Evolutionary conservation across 2,888 invertebrate species (phyloP).

Genomic region (Tipula unca): DNA sequence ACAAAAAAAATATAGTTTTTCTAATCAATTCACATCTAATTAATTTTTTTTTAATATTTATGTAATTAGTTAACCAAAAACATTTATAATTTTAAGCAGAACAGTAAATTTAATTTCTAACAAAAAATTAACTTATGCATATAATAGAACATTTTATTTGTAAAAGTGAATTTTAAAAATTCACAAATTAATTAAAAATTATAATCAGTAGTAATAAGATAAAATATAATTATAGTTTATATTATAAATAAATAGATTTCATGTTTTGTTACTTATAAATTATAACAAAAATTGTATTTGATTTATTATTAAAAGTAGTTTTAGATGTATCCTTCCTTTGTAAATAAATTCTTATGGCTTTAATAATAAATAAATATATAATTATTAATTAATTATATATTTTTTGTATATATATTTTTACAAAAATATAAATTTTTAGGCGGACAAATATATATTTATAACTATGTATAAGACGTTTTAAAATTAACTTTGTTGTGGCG

Average conservation of each 20-base stretch:
- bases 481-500: neutral
- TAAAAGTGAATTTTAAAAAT: neutral
- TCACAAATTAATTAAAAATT: neutral
- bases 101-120: neutral
- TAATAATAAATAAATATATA: neutral
- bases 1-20: neutral
- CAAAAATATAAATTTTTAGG: neutral
- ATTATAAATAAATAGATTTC: neutral
- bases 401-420: neutral
- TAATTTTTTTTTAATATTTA: neutral
- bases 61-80: neutral
- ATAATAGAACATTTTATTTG: neutral
- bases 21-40: neutral
- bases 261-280: neutral
- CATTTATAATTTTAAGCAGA: neutral
- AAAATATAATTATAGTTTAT: neutral
- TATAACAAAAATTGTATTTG: neutral
- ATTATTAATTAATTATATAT: neutral
- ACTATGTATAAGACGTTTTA: neutral
- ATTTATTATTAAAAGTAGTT: neutral
- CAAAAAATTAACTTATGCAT: too few relatives aligned
- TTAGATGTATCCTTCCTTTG: neutral
- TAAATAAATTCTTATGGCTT: conserved; percentile 14
- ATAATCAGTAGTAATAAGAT: neutral
- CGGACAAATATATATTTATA: neutral